A percentile compares a stretch with the other conserved stretches of the same genome.
These are phyloP conservation scores for Catostylus mosaicus DNA, from an alignment of 30 jellyfish, hydroid and myxozoan species.

Conservation along the genomic window DNA sequence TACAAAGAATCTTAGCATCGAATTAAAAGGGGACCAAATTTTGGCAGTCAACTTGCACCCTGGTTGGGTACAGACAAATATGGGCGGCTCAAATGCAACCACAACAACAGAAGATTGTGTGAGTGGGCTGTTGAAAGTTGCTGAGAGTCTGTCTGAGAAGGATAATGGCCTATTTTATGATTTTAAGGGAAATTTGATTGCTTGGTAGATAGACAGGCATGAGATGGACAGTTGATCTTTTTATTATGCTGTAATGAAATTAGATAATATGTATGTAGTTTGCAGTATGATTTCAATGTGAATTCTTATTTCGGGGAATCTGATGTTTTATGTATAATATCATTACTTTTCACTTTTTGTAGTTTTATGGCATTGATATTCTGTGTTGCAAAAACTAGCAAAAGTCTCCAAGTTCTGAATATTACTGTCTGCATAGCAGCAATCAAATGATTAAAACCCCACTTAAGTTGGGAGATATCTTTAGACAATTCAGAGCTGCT, in stretches of 20 bases:
- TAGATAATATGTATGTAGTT: too few species aligned
- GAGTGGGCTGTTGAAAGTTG: conserved; percentile 61
- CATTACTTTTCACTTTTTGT: too few species aligned
- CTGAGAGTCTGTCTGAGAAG: conserved; percentile 51
- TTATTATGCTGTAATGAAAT: neutral
- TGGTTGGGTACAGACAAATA: conserved; percentile 91
- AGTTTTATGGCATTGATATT: too few species aligned
- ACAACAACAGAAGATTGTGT: conserved; percentile 69
- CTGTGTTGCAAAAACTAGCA: too few species aligned
- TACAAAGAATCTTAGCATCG: conserved; percentile 82
- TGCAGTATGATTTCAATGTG: too few species aligned
- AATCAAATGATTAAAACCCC: too few species aligned
- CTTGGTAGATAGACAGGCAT: conserved; percentile 42
- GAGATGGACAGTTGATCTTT: neutral
- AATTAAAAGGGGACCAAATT: conserved; percentile 74
- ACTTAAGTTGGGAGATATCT: too few species aligned
- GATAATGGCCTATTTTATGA: conserved; percentile 81
- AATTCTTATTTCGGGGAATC: too few species aligned
- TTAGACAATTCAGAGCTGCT: too few species aligned
- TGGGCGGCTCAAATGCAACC: conserved; percentile 85
- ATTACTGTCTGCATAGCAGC: too few species aligned
- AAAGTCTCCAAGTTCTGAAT: too few species aligned
- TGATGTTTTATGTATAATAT: too few species aligned
- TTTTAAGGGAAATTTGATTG: conserved; percentile 62
- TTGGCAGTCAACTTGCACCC: conserved; percentile 85